Evolutionary conservation across 2,797 vertebrate genomes (phyloP), one percentile per base, ranked within the genome.

Genomic region (Pygocentrus nattereri): DNA sequence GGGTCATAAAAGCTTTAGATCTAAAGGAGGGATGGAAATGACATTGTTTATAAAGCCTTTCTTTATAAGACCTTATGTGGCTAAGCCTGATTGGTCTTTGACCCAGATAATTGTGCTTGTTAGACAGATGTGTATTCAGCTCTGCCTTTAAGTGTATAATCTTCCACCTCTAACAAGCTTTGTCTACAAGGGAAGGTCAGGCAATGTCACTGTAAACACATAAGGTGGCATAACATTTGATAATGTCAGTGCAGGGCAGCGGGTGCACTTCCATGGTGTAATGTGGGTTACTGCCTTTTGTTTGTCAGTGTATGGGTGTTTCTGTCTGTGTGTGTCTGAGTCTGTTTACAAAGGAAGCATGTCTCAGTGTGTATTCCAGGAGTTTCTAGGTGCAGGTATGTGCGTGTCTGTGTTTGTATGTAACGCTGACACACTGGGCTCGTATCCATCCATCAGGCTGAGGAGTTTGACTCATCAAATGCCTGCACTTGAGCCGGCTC

Each of bases 401-500:
- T 78, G 67, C 67, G 79, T 47, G 77, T 79, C 31, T 25, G 52
- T 30, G 73, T 69, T 27, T 74, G 71, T 54, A 27, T 82, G 73
- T 82, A 61, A 49, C 27, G 74, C 68, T 88, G 84, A 73, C 87
- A 83, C 81, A 72, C 67, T 85, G 78, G 89, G 88, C 90, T 90
- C 85, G 81, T 56, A 90, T 89, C 92, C 90, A 94, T 94, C 90
- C 88, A 90, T 94, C 93, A 94, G 65, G 54, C 83, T 86, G 85
- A 78, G 76, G 89, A 91, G 90, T 93, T 94, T 94, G 93, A 94
- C 93, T 94, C 92, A 91, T 91, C 93, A 93, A 94, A 93, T 71
- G 90, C 90, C 90, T 91, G 92, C 91, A 90, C 91, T 93, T 92
- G 88, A 94, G 93, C 91, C 87, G 74, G 88, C 86, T 92, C 83